Base-by-base conservation (phyloP, 2,888 invertebrate genomes). In the Heteromyza rotundicornis region DNA sequence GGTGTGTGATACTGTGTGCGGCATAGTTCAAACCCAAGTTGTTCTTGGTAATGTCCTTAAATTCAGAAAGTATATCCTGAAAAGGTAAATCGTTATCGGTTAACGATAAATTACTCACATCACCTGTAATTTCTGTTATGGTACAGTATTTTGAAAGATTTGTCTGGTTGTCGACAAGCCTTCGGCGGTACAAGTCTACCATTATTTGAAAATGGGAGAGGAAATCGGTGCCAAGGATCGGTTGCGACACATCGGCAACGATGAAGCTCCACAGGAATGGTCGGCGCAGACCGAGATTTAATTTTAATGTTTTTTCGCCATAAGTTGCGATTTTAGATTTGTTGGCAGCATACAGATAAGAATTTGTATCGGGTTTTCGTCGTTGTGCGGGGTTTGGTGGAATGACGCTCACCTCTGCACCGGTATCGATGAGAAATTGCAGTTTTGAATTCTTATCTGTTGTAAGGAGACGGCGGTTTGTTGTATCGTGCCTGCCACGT, bases 191-290 rank as follows among this genome's bases (percentile, higher is more conserved):
- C 36, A 59, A 52, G n/a, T 17, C 35, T 7, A 62, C 20, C 12
- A 36, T n/a, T 5, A 59, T 17, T 5, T 62, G 44, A 19, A 58
- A 57, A 20, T 59, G 20, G 12, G 32, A 3, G n/a, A 62, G 40
- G n/a, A 67, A 67, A 49, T 63, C 64, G 3, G 61, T 61, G 0
- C 64, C 63, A 0, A 64, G 16, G 14, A 67, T 67, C 1, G 62
- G 58, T 27, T 65, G 59, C 12, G 59, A 58, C 12, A 67, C 62
- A 23, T 63, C 59, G 16, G 66, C 62, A 16, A 63, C 44, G 2
- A 63, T 35, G 17, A 64, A 64, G 0, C 16, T 62, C 59, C 59
- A 63, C 22, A 16, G 1, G 32, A 66, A 63, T 24, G 19, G 5
- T n/a, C 64, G 44, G 5, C 62, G 55, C n/a, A 65, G 22, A 2